These are phyloP conservation scores for Epinephelus coioides DNA, from an alignment of 2,797 vertebrate genomes.

Conservation along the genomic window DNA sequence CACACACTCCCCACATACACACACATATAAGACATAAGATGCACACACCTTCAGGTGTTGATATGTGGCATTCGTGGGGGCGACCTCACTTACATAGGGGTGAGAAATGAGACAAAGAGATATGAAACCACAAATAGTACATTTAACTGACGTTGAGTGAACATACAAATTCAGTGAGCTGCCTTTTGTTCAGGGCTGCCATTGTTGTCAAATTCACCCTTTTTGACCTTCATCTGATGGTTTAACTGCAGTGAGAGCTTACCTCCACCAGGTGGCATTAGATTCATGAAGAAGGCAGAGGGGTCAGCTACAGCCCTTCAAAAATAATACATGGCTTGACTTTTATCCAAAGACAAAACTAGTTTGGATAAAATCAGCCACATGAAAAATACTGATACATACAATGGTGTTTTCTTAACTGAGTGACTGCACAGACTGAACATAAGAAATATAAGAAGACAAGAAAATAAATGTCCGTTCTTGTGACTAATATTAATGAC, in stretches of 20 bases:
- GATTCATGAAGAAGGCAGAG: constrained; percentile 44
- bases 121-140: constrained; percentile 77
- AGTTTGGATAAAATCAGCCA: background rate
- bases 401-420: background rate
- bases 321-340: background rate
- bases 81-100: constrained; percentile 56
- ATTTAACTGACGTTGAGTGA: constrained; percentile 73
- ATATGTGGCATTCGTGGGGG: constrained; percentile 79
- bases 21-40: constrained; percentile 42
- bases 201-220: constrained; percentile 41
- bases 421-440: background rate
- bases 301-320: background rate
- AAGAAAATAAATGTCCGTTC: too few species aligned
- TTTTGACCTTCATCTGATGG: constrained; percentile 46
- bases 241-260: constrained; percentile 57
- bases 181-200: constrained; percentile 34
- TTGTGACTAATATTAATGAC: too few species aligned
- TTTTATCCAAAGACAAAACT: background rate
- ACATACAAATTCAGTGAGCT: constrained; percentile 39
- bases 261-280: constrained; percentile 79
- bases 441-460: too few species aligned
- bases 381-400: background rate
- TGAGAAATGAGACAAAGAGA: constrained; percentile 69
- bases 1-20: constrained; percentile 38
- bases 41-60: constrained; percentile 65